phyloP scores from a whole-genome alignment of 37 sponge, comb jelly and placozoan species.

The Dysidea cf. avara region DNA sequence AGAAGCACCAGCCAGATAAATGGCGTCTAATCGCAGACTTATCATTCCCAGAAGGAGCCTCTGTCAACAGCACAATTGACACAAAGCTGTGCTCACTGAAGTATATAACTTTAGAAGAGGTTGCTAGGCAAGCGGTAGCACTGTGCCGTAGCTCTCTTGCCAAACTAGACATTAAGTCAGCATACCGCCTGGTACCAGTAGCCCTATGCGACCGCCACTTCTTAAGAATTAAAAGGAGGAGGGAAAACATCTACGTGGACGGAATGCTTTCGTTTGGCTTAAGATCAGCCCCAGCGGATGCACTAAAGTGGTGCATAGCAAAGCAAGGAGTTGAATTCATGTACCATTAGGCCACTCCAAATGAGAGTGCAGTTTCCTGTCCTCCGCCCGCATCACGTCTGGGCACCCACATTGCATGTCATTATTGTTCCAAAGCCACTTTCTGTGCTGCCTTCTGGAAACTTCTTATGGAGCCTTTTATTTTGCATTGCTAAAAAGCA shows the following conservation, averaged over 20 bases:
- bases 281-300: slow-evolving; percentile 10
- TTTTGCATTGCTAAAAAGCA: too few species aligned
- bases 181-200: background rate
- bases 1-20: slow-evolving; percentile 30
- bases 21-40: slow-evolving; percentile 43
- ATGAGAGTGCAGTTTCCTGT: too few species aligned
- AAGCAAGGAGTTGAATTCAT: background rate
- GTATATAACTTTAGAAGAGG: slow-evolving; percentile 34
- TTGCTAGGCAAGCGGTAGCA: background rate
- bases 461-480: too few species aligned
- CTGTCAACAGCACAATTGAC: slow-evolving; percentile 37
- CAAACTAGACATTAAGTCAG: slow-evolving; percentile 9
- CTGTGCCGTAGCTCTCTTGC: slow-evolving; percentile 11
- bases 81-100: slow-evolving; percentile 17
- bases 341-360: too few species aligned
- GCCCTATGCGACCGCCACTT: background rate
- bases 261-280: background rate
- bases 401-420: too few species aligned
- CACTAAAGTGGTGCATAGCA: background rate
- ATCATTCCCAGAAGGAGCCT: slow-evolving; percentile 17
- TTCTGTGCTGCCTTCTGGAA: too few species aligned
- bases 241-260: too few species aligned
- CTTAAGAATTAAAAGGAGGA: background rate
- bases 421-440: too few species aligned
- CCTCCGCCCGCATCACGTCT: too few species aligned